phyloP scores from a whole-genome alignment of 2,113 vertebrate species.

The Oplegnathus fasciatus region DNA sequence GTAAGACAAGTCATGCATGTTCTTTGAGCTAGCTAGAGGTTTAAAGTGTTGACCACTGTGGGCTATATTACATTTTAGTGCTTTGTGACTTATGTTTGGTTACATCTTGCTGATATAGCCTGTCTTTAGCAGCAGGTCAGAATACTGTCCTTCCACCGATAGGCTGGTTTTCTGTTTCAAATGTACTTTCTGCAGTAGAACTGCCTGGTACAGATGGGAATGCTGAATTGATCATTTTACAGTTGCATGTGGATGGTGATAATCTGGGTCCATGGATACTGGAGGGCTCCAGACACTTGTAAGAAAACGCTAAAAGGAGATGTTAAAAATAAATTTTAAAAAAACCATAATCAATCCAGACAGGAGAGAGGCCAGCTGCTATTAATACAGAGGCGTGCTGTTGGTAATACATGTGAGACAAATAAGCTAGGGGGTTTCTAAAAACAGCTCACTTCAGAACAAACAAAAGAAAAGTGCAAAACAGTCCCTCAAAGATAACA shows the following conservation, averaged over 20 bases:
- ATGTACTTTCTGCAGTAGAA: neutral
- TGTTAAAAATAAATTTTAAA: neutral
- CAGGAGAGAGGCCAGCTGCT: neutral
- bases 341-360: neutral
- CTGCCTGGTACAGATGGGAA: neutral
- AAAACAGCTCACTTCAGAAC: neutral
- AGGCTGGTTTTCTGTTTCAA: neutral
- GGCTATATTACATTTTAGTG: neutral
- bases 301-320: neutral
- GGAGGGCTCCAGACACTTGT: neutral
- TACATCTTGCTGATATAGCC: neutral
- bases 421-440: neutral
- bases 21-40: neutral
- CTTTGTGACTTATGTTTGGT: neutral
- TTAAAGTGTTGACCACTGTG: neutral
- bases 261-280: neutral
- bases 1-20: neutral
- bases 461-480: conserved; percentile 4
- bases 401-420: neutral
- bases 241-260: neutral
- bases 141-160: neutral
- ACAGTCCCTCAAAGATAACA: neutral
- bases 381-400: neutral
- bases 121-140: neutral
- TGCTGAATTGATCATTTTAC: neutral